Percentiles rank a stretch among this genome's conserved stretches.
Conservation (phyloP, 2,113 vertebrate genomes). For the Aegotheles bennettii region DNA sequence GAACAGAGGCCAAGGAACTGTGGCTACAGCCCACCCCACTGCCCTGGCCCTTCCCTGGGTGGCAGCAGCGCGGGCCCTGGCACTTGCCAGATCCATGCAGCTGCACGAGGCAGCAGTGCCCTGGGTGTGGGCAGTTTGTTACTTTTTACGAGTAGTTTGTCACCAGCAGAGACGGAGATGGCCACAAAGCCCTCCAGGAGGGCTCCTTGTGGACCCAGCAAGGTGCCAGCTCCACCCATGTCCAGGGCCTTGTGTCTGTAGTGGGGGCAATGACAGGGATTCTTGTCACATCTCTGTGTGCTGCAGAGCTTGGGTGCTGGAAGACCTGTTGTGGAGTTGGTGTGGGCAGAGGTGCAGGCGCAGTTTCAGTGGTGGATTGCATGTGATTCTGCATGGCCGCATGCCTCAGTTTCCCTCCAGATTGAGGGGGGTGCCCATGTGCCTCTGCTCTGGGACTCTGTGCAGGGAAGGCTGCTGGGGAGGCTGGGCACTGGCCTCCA, state of each 20-base stretch:
- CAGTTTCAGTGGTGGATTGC: accelerated
- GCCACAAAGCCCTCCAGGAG: not conserved
- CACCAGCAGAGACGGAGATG: too few relatives aligned
- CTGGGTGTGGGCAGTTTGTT: not conserved
- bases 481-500: accelerated
- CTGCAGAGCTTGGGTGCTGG: not conserved
- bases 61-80: accelerated
- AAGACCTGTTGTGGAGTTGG: not conserved
- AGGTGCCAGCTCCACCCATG: accelerated
- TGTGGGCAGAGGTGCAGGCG: not conserved
- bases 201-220: not conserved
- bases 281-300: not conserved
- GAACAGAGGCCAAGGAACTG: not conserved
- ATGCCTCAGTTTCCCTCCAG: not conserved
- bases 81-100: too few relatives aligned
- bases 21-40: accelerated
- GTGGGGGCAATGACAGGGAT: not conserved
- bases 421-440: not conserved
- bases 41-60: not conserved
- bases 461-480: not conserved
- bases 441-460: not conserved
- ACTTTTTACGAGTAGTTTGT: not conserved
- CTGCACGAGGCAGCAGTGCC: too few relatives aligned
- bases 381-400: accelerated
- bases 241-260: not conserved